phyloP scores from a whole-genome alignment of 2,797 vertebrate genomes.

The Danio choprae region DNA sequence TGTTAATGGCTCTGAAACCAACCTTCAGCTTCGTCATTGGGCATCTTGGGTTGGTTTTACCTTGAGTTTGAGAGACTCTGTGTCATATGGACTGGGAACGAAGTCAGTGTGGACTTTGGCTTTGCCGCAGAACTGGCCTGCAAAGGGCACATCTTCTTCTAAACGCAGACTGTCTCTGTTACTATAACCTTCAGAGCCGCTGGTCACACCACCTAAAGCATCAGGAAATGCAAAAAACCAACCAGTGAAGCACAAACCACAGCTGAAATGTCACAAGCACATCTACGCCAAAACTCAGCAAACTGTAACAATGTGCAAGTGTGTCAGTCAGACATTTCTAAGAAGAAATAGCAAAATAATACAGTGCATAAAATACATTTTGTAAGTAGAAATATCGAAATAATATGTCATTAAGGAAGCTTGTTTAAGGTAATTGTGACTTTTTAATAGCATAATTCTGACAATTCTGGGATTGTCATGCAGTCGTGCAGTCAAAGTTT shows the following conservation, averaged over 20 bases:
- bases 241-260: constrained; percentile 15
- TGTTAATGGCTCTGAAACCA: not conserved
- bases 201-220: constrained; percentile 88
- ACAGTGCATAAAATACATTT: too few relatives aligned
- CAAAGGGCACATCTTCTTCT: constrained; percentile 82
- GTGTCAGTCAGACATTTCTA: too few relatives aligned
- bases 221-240: constrained; percentile 11
- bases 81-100: constrained; percentile 94
- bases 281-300: not conserved
- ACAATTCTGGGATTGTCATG: too few relatives aligned
- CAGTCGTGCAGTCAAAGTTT: too few relatives aligned
- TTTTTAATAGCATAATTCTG: too few relatives aligned
- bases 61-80: constrained; percentile 93
- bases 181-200: constrained; percentile 87
- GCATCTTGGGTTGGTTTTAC: constrained; percentile 67
- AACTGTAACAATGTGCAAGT: too few relatives aligned
- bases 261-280: constrained; percentile 16
- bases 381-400: too few relatives aligned
- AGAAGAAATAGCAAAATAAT: too few relatives aligned
- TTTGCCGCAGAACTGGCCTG: constrained; percentile 84
- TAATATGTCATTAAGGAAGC: too few relatives aligned
- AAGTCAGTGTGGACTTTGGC: constrained; percentile 93
- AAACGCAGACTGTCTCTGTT: constrained; percentile 89
- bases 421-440: too few relatives aligned
- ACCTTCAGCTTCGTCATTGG: not conserved